A percentile compares a stretch with the other conserved stretches of the same genome.
Conservation (phyloP, 2,797 vertebrate genomes). For the Ctenochaetus hawaiiensis region DNA sequence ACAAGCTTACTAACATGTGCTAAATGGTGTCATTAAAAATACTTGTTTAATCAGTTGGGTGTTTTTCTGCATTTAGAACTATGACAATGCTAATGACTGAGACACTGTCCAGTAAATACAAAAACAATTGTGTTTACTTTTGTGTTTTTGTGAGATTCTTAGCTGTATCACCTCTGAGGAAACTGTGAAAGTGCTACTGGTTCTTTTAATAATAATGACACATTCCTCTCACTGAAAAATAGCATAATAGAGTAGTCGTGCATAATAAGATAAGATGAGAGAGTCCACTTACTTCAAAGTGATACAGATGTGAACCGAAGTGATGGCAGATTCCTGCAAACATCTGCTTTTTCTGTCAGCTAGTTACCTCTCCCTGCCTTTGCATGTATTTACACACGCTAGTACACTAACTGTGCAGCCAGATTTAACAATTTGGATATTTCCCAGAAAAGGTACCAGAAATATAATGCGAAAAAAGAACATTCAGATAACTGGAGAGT, state of each 20-base stretch:
- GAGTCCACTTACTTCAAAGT: constrained; percentile 43
- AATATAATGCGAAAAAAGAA: background rate
- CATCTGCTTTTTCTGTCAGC: constrained; percentile 29
- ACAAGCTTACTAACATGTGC: constrained; percentile 2
- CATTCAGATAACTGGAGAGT: background rate
- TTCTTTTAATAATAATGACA: constrained; percentile 27
- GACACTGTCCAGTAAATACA: background rate
- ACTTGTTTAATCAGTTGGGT: background rate
- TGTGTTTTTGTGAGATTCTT: constrained; percentile 10
- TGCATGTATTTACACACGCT: constrained; percentile 31
- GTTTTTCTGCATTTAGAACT: constrained; percentile 17
- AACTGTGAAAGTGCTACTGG: constrained; percentile 19
- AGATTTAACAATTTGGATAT: background rate
- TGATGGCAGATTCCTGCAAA: constrained; percentile 47
- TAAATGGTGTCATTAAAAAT: constrained; percentile 19
- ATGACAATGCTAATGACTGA: background rate
- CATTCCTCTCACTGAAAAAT: constrained; percentile 30
- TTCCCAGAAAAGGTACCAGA: background rate
- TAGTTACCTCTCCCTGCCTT: background rate
- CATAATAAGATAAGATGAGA: constrained; percentile 26
- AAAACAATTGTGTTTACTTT: background rate
- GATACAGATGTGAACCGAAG: background rate
- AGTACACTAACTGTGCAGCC: background rate
- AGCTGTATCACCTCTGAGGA: constrained; percentile 7
- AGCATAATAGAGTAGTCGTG: constrained; percentile 25